Conservation (phyloP, 2,113 vertebrate species). For the Calyptommatus sinebrachiatus region DNA sequence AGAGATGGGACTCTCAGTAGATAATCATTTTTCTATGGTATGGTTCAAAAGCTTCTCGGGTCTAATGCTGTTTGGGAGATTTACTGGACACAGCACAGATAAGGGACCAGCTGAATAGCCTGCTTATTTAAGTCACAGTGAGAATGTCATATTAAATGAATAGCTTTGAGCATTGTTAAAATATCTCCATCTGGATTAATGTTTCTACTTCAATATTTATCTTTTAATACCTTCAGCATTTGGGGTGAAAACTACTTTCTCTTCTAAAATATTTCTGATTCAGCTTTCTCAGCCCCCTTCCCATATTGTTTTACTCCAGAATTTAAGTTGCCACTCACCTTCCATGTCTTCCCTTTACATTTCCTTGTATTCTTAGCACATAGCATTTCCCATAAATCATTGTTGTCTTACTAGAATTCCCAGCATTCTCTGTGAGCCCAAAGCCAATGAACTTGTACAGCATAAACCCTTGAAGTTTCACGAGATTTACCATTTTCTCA, state of each 20-base stretch:
- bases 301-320: too few species aligned
- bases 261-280: background rate
- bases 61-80: constrained; percentile 3
- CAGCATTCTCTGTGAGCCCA: too few species aligned
- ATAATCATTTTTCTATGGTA: constrained; percentile 32
- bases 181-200: background rate
- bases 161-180: constrained; percentile 3
- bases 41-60: background rate
- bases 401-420: too few species aligned
- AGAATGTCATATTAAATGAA: fast-evolving
- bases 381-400: too few species aligned
- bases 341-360: too few species aligned
- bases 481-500: too few species aligned
- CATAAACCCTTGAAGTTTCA: too few species aligned
- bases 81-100: background rate
- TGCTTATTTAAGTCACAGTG: background rate
- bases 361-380: too few species aligned
- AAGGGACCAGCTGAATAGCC: background rate
- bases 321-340: too few species aligned
- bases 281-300: background rate
- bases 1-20: background rate
- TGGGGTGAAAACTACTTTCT: constrained; percentile 1
- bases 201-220: background rate
- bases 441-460: too few species aligned
- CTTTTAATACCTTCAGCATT: background rate